A percentile compares a stretch with the other conserved stretches of the same genome.
These are phyloP conservation scores for Proteles cristata DNA, from an alignment of 2,113 vertebrate species.

Conservation along the genomic window DNA sequence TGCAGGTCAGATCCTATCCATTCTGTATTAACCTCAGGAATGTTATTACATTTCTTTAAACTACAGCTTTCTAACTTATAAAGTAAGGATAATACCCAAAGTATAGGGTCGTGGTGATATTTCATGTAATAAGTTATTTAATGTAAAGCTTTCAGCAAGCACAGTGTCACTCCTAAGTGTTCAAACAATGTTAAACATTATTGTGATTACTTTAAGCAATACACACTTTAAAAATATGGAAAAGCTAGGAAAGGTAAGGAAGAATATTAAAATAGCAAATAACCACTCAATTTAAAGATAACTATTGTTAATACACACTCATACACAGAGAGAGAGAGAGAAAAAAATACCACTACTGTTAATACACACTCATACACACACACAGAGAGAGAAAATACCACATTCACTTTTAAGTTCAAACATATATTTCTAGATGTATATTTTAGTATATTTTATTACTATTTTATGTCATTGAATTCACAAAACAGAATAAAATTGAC, in stretches of 20 bases:
- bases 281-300: not conserved
- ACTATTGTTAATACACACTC: not conserved
- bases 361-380: not conserved
- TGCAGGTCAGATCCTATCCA: not conserved
- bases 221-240: not conserved
- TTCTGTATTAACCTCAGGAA: not conserved
- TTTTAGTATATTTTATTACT: not conserved
- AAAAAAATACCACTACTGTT: not conserved
- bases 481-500: not conserved
- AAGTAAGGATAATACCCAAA: not conserved
- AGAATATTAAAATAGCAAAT: not conserved
- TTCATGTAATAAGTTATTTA: not conserved
- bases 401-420: not conserved
- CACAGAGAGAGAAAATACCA: not conserved
- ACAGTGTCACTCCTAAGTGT: not conserved
- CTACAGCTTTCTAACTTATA: not conserved
- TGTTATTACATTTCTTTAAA: not conserved
- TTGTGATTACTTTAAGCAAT: not conserved
- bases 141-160: not conserved
- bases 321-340: not conserved
- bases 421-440: not conserved
- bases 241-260: not conserved
- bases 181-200: not conserved
- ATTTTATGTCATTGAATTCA: not conserved
- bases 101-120: not conserved